These are phyloP conservation scores for Fragum sueziense DNA, from an alignment of 2,888 invertebrate species.

Conservation along the genomic window DNA sequence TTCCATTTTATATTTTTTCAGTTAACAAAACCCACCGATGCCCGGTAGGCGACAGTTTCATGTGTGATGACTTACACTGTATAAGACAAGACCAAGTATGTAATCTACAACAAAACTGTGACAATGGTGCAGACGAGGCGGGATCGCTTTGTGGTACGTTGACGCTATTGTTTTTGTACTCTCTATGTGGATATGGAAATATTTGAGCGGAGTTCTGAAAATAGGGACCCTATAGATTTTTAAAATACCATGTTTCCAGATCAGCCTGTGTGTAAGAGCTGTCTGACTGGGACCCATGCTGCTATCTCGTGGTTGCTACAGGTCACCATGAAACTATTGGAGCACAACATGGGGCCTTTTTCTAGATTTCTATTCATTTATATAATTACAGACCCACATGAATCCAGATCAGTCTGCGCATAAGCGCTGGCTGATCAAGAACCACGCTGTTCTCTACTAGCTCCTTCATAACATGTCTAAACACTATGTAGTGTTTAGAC, in stretches of 20 bases:
- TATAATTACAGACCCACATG: too few relatives aligned
- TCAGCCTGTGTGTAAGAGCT: too few relatives aligned
- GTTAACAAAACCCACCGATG: slow-evolving; percentile 14
- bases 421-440: neutral
- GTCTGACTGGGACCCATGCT: too few relatives aligned
- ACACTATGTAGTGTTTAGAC: too few relatives aligned
- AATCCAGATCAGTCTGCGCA: neutral
- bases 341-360: too few relatives aligned
- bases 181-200: too few relatives aligned
- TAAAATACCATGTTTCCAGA: too few relatives aligned
- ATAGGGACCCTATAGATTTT: neutral
- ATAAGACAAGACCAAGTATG: slow-evolving; percentile 33
- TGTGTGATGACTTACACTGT: slow-evolving; percentile 32
- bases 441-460: too few relatives aligned
- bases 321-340: too few relatives aligned
- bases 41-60: neutral
- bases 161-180: too few relatives aligned
- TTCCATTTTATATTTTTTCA: neutral
- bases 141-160: slow-evolving; percentile 33
- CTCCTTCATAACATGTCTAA: too few relatives aligned
- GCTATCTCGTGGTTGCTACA: too few relatives aligned
- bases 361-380: neutral
- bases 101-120: slow-evolving; percentile 39
- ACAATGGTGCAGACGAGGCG: slow-evolving; percentile 37
- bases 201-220: neutral